phyloP scores from a whole-genome alignment of 2,797 vertebrate species.

The Pogonophryne albipinna region DNA sequence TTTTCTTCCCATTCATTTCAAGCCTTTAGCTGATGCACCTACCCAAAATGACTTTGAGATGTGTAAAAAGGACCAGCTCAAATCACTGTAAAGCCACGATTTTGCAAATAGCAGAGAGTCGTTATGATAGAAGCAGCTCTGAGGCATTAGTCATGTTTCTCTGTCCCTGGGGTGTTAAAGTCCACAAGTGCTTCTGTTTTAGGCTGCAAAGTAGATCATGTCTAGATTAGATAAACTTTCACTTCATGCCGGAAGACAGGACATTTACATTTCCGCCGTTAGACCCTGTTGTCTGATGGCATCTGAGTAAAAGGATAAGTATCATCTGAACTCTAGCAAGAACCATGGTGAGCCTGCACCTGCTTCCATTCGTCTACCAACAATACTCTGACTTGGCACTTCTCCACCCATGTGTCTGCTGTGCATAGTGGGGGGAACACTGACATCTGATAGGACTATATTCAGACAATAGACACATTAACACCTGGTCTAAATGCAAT shows the following conservation, averaged over 20 bases:
- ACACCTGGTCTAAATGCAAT: neutral
- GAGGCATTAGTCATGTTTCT: neutral
- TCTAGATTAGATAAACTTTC: neutral
- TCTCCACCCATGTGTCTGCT: slow-evolving; percentile 1
- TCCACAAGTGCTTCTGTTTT: neutral
- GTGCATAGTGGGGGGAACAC: neutral
- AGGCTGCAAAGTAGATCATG: neutral
- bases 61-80: slow-evolving; percentile 14
- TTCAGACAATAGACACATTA: slow-evolving; percentile 7
- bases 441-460: slow-evolving; percentile 23
- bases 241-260: neutral
- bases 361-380: neutral
- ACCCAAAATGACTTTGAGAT: slow-evolving; percentile 21
- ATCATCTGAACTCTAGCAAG: neutral
- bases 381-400: slow-evolving; percentile 12
- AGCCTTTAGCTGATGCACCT: slow-evolving; percentile 22
- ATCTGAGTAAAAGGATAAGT: neutral
- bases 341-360: neutral
- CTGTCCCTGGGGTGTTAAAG: neutral
- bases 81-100: slow-evolving; percentile 4
- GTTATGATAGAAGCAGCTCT: neutral
- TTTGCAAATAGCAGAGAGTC: neutral
- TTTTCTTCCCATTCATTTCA: neutral
- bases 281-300: neutral
- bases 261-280: neutral